A percentile compares a stretch with the other conserved stretches of the same genome.
Evolutionary conservation across 2,888 invertebrate species (phyloP).

Genomic region (Pristionchus japonicus): DNA sequence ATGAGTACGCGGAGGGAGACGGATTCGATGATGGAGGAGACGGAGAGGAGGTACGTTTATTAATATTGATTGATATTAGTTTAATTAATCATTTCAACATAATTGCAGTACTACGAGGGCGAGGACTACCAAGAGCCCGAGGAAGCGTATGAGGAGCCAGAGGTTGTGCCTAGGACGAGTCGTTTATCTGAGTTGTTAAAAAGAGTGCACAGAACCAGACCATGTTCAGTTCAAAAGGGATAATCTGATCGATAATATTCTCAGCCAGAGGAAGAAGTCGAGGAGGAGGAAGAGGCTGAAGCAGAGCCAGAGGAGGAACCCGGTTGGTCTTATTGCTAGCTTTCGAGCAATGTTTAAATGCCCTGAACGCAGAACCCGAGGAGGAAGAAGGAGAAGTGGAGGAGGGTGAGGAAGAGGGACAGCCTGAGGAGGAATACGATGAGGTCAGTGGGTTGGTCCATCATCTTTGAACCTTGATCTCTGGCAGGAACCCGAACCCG

Average conservation of each 20-base stretch:
- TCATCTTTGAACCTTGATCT: neutral
- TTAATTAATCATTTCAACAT: neutral
- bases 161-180: neutral
- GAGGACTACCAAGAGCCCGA: constrained; percentile 1
- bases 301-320: neutral
- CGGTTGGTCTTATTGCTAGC: neutral
- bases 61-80: neutral
- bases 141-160: neutral
- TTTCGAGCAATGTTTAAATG: neutral
- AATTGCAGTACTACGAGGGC: constrained; percentile 22
- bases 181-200: no score
- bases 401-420: neutral
- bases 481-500: neutral
- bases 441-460: neutral
- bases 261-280: constrained; percentile 7
- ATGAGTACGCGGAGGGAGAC: constrained; percentile 5
- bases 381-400: neutral
- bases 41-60: neutral
- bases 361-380: neutral
- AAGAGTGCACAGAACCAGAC: no score
- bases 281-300: neutral
- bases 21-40: constrained; percentile 39
- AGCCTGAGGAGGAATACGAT: constrained; percentile 6
- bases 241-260: neutral
- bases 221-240: no score